Evolutionary conservation across 2,797 vertebrate genomes (phyloP).

Genomic region (Microchirus variegatus): DNA sequence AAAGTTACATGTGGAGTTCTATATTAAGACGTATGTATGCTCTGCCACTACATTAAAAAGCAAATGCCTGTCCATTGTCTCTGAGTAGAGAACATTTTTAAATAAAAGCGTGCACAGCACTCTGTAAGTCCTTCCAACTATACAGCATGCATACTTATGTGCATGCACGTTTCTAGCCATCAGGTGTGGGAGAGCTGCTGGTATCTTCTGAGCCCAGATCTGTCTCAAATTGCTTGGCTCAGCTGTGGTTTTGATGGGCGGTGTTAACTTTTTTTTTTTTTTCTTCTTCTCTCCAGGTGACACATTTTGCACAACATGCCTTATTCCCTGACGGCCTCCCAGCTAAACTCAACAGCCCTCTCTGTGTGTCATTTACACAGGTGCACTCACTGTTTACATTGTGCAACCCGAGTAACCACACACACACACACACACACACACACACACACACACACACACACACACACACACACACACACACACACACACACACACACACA

Average conservation of each 20-base stretch:
- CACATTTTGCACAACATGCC: conserved; percentile 81
- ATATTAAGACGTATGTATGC: too few relatives aligned
- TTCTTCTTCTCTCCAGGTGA: conserved; percentile 64
- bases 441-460: conserved; percentile 21
- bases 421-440: conserved; percentile 34
- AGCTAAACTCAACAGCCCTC: conserved; percentile 70
- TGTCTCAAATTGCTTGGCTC: conserved; percentile 19
- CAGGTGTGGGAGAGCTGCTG: conserved; percentile 15
- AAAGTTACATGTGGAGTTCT: too few relatives aligned
- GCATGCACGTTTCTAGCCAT: background rate
- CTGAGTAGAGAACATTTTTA: too few relatives aligned
- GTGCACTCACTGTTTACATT: conserved; percentile 79
- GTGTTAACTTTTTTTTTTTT: conserved; percentile 29
- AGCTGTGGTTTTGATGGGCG: conserved; percentile 40
- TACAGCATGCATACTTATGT: background rate
- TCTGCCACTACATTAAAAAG: too few relatives aligned
- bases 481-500: conserved; percentile 19
- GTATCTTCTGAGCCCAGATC: conserved; percentile 26
- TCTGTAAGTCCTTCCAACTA: conserved; percentile 60
- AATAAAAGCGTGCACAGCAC: conserved; percentile 56
- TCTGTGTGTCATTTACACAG: conserved; percentile 81
- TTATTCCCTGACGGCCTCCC: conserved; percentile 69
- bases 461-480: conserved; percentile 31
- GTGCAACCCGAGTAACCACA: conserved; percentile 75
- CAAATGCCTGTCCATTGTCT: too few relatives aligned